Evolutionary conservation across 2,113 vertebrate species (phyloP).

Genomic region (Pipa parva): DNA sequence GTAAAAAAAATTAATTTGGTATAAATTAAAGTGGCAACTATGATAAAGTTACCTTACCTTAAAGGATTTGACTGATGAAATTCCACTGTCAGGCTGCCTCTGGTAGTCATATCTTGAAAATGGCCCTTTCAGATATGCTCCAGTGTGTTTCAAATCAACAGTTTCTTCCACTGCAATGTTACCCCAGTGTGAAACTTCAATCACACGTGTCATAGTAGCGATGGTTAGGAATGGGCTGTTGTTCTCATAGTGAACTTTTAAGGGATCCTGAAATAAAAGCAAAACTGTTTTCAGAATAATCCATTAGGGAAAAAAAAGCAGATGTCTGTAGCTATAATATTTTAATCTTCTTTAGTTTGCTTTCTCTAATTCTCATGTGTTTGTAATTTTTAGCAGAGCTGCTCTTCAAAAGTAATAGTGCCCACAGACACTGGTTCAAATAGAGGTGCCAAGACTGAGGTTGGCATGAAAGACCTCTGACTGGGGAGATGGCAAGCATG

Average conservation of each 20-base stretch:
- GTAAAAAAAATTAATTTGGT: too few relatives aligned
- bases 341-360: too few relatives aligned
- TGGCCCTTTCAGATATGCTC: constrained; percentile 87
- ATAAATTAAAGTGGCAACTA: too few relatives aligned
- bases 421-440: too few relatives aligned
- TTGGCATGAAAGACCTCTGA: too few relatives aligned
- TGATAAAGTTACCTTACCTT: constrained; percentile 66
- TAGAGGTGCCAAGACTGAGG: too few relatives aligned
- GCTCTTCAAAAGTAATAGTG: too few relatives aligned
- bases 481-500: too few relatives aligned
- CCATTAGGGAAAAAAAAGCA: neutral
- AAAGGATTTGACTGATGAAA: constrained; percentile 96
- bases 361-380: too few relatives aligned
- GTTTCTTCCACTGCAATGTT: constrained; percentile 97
- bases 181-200: constrained; percentile 97
- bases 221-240: constrained; percentile 94
- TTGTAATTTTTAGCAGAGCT: too few relatives aligned
- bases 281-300: too few relatives aligned
- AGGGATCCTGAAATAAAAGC: constrained; percentile 65
- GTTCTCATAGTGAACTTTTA: constrained; percentile 97
- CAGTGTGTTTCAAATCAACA: constrained; percentile 89
- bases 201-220: constrained; percentile 84
- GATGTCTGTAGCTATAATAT: too few relatives aligned
- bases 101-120: constrained; percentile 98
- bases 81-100: constrained; percentile 93